Base-by-base conservation (phyloP, 2,888 invertebrate species). In the Dione vanillae region DNA sequence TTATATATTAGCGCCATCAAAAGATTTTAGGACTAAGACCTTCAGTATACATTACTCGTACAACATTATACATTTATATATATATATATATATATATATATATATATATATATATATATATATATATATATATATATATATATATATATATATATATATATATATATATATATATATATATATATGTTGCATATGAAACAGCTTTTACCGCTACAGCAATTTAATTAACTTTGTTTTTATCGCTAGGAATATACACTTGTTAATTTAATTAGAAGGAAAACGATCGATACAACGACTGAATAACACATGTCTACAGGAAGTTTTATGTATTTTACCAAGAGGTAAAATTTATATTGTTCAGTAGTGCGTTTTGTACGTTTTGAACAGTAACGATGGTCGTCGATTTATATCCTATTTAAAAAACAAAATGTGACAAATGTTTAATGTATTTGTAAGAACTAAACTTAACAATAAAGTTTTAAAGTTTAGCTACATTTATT, bases 261-360 rank as follows among this genome's bases (percentile, higher is more conserved):
- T 54, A 54, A 37, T 37, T 54, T 37, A 16, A 54, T 54, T 54
- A 16, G 5, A 54, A 37, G 54, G 54, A n/a, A 54, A 37, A 16
- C 16, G n/a, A 37, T 16, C 37, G 54, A 54, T 49, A 49, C 19
- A 16, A n/a, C 19, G 19, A 19, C 47, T 49, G 47, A 49, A 19
- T n/a, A 54, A 52, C n/a, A 35, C n/a, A 54, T 35, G 9, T 35
- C 0, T 35, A 35, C n/a, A 54, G 10, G 35, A n/a, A 35, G 35
- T 19, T 47, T 19, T 49, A 9, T 35, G 35, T 54, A 35, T 54
- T n/a, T 35, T 54, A 9, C 0, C 9, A 35, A n/a, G n/a, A n/a
- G n/a, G n/a, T n/a, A n/a, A n/a, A n/a, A n/a, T 1, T 35, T 35
- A 9, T n/a, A 14, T 52, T 49, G 1, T 3, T 9, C 10, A 9